These are phyloP conservation scores for Bombus fervidus DNA, from an alignment of 1,140 invertebrate genomes.

Conservation along the genomic window DNA sequence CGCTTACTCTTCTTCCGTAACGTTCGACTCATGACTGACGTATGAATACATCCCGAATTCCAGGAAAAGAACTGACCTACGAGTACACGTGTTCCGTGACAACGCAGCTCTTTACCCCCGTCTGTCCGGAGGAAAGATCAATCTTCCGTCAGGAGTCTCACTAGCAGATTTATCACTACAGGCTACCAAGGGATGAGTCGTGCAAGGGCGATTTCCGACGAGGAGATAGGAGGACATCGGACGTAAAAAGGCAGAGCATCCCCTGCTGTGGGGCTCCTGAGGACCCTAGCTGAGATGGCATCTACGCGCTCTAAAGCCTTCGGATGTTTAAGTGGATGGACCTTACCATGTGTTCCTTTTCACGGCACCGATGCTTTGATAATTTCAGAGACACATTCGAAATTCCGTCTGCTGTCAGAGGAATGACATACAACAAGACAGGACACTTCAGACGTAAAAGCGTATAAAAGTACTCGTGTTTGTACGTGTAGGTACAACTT, in stretches of 20 bases:
- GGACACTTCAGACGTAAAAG: conserved; percentile 41
- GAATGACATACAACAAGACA: conserved; percentile 49
- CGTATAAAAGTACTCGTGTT: neutral
- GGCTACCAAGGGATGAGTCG: conserved; percentile 42
- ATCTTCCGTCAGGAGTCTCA: conserved; percentile 45
- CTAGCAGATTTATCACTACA: conserved; percentile 69
- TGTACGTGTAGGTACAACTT: neutral
- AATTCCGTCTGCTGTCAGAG: conserved; percentile 58
- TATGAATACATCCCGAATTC: conserved; percentile 7
- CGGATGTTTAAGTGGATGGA: conserved; percentile 54
- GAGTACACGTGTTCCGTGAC: conserved; percentile 45
- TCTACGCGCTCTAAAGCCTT: conserved; percentile 36
- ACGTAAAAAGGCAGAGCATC: conserved; percentile 53
- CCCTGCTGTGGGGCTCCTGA: conserved; percentile 44
- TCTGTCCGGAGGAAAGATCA: conserved; percentile 48
- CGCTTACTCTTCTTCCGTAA: neutral
- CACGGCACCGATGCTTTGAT: conserved; percentile 60
- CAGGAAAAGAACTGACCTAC: conserved; percentile 51
- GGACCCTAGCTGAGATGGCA: conserved; percentile 52
- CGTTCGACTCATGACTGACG: neutral
- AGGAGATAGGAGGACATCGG: neutral
- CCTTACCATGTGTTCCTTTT: conserved; percentile 36
- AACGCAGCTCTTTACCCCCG: neutral
- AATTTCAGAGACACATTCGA: conserved; percentile 48
- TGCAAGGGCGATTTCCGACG: conserved; percentile 15